These are phyloP conservation scores for Lagopus muta DNA, from an alignment of 2,113 vertebrate species.

Conservation along the genomic window DNA sequence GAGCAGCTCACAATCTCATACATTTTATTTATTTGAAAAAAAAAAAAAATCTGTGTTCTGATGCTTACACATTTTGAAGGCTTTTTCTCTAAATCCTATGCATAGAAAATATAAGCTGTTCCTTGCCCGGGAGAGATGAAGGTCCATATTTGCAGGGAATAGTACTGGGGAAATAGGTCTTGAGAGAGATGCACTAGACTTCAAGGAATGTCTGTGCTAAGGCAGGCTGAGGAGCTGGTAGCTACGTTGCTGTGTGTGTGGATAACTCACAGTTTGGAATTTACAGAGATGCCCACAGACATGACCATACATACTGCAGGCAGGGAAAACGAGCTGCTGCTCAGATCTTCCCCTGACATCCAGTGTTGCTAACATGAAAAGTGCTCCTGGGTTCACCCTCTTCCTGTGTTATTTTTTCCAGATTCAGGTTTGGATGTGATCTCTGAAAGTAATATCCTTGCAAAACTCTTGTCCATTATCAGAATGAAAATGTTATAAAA, in stretches of 20 bases:
- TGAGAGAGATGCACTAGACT: background rate
- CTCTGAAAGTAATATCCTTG: background rate
- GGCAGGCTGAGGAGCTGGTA: background rate
- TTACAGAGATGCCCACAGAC: background rate
- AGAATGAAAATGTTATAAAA: background rate
- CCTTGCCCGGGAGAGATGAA: background rate
- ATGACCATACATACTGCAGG: background rate
- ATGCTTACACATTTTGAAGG: background rate
- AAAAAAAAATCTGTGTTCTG: background rate
- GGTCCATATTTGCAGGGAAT: background rate
- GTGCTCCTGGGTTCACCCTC: background rate
- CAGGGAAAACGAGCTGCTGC: background rate
- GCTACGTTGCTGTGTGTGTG: accelerated
- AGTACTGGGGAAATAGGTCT: background rate
- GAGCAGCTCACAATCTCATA: background rate
- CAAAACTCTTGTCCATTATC: background rate
- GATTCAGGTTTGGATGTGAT: background rate
- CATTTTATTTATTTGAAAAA: background rate
- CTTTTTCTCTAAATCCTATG: background rate
- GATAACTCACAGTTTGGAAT: background rate
- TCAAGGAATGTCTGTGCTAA: background rate
- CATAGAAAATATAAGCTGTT: background rate
- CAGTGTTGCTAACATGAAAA: background rate
- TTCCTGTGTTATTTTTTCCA: background rate
- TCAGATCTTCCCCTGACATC: background rate